These are phyloP conservation scores for Oxytorus armatus DNA, from an alignment of 2,888 invertebrate genomes.

Conservation along the genomic window DNA sequence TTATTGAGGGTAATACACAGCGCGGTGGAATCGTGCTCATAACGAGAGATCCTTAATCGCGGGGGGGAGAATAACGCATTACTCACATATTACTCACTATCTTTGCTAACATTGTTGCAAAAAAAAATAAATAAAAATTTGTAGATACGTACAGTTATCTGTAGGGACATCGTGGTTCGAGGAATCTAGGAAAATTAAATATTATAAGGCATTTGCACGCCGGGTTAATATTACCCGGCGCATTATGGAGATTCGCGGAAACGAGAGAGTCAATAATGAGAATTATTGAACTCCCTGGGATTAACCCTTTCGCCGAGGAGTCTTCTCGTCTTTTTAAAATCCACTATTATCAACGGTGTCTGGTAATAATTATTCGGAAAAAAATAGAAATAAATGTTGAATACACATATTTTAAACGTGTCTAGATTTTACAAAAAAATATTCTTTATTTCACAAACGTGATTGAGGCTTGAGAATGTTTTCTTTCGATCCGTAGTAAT, in stretches of 20 bases:
- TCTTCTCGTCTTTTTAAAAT: background rate
- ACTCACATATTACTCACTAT: background rate
- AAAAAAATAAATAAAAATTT: too few species aligned
- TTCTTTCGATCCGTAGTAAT: background rate
- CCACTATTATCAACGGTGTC: background rate
- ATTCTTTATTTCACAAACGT: background rate
- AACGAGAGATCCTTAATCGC: too few species aligned
- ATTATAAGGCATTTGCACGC: conserved; percentile 1
- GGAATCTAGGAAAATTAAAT: background rate
- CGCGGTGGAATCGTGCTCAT: conserved; percentile 9
- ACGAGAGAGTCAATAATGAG: background rate
- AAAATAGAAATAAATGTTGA: too few species aligned
- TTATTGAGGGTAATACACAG: conserved; percentile 26
- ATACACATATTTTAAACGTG: background rate
- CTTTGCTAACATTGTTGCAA: conserved; percentile 10
- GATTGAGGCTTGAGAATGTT: background rate
- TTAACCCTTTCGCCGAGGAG: background rate
- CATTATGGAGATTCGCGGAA: background rate
- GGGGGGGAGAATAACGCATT: background rate
- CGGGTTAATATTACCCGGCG: conserved; percentile 14
- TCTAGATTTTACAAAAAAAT: background rate
- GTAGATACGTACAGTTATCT: conserved; percentile 1
- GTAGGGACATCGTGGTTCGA: background rate
- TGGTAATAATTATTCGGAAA: background rate
- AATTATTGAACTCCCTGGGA: background rate